Evolutionary conservation across 2,113 vertebrate species (phyloP), one percentile per base, ranked within the genome.

Genomic region (Mola mola): DNA sequence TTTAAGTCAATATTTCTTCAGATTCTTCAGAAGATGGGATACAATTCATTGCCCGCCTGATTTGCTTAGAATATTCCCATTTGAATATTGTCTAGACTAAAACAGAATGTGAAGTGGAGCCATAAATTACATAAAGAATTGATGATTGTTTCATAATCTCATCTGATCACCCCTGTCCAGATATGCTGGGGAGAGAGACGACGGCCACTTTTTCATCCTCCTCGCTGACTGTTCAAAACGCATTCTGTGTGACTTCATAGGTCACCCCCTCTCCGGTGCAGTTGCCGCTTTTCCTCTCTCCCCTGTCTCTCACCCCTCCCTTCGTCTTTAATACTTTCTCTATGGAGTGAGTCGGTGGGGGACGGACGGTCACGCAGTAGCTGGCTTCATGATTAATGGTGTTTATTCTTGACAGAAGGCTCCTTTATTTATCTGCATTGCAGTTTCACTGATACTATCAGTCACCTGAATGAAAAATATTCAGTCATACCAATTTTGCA

Each of bases 361-460:
- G 92, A 83, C 90, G 92, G 91, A 87, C 91, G 93, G 94, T 93
- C 93, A 91, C 86, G 91, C 83, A 73, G 84, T 90, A 85, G 87
- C 91, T 86, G 92, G 94, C 95, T 94, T 94, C 93, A 96, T 99
- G 97, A 99, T 99, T 99, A 99, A 99, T 99, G 96, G 94, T 98
- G 96, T 98, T 99, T 99, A 98, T 98, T 96, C 95, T 97, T 99
- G 96, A 99, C 95, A 95, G 95, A 96, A 95, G 93, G 94, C 94
- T 95, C 94, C 94, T 97, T 98, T 99, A 98, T 99, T 99, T 99
- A 99, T 99, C 97, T 98, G 96, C 94, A 98, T 94, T 97, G 95
- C 95, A 95, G 94, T 94, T 87, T 94, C 93, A 92, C 94, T 71
- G 97, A 99, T 99, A 95, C 94, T 96, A 99, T 99, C 96, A 95